phyloP scores from a whole-genome alignment of 2,888 invertebrate species.

The Parnassius orleans region DNA sequence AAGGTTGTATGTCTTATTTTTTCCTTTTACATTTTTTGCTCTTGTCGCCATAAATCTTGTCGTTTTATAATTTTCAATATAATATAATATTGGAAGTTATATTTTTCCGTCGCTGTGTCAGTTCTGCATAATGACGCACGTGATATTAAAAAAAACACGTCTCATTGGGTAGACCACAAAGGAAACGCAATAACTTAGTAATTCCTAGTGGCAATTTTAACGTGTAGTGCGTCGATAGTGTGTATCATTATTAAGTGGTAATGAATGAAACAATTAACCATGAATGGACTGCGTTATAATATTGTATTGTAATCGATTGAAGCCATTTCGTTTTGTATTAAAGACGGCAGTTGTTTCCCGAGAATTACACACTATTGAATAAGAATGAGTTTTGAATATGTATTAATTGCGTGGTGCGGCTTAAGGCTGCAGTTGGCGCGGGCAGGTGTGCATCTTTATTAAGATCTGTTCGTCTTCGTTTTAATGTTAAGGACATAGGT shows the following conservation, averaged over 20 bases:
- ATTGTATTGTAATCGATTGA: slow-evolving; percentile 13
- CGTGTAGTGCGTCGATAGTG: slow-evolving; percentile 15
- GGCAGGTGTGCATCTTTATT: background rate
- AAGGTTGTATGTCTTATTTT: slow-evolving; percentile 46
- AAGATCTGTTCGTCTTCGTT: background rate
- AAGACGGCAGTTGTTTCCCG: background rate
- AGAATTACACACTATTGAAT: too few species aligned
- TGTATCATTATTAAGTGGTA: slow-evolving; percentile 30
- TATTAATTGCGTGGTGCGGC: background rate
- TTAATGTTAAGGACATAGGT: background rate
- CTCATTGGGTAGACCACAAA: slow-evolving; percentile 4
- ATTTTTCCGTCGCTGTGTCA: background rate
- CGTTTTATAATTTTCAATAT: background rate
- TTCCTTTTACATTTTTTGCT: slow-evolving; percentile 24
- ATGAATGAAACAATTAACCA: slow-evolving; percentile 51
- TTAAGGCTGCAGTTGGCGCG: background rate
- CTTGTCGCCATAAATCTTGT: slow-evolving; percentile 34
- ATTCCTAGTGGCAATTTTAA: slow-evolving; percentile 17
- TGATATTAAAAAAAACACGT: slow-evolving; percentile 10
- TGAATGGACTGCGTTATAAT: slow-evolving; percentile 37
- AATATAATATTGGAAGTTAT: background rate
- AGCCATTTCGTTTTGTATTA: slow-evolving; percentile 1
- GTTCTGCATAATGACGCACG: slow-evolving; percentile 5
- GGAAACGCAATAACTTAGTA: slow-evolving; percentile 20
- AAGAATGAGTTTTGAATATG: background rate